Evolutionary conservation across 2,113 vertebrate genomes (phyloP), one percentile per base, ranked within the genome.

Genomic region (Thryonomys swinderianus): DNA sequence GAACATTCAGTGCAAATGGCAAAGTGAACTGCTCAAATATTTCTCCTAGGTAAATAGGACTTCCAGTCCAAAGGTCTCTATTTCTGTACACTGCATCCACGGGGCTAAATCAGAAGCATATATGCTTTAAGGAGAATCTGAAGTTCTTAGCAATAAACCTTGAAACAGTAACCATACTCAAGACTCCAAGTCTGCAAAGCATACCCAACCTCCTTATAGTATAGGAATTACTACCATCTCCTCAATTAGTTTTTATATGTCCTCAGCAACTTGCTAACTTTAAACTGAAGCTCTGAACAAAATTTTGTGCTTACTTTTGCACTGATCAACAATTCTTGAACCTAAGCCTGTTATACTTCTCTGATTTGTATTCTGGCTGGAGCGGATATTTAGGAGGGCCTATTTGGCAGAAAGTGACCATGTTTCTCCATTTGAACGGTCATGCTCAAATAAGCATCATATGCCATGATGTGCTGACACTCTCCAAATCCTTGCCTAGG

Each of bases 221-320:
- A 5, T 51, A 71, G 59, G 34, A 69, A 96, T 89, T 82, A 90
- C 6, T 59, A 34, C 12, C 34, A 94, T 59, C n/a, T 86, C 69
- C 74, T 88, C 59, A 81, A 86, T 78, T 87, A 66, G 37, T 88
- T 92, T 94, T 90, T 61, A 93, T 48, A 40, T 88, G 53, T 71
- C 7, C 78, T 48, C 6, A 55, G 5, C 37, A 93, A 93, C 55
- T 40, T 94, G 53, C 12, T 88, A 73, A 95, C 23, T 81, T 81
- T 88, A 8, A 94, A 32, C 71, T 91, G 71, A 92, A 88, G 37
- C 18, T 94, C 34, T 76, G 32, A 91, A 85, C 57, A 55, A 85
- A 95, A 92, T 27, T 32, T 14, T 71, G 45, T 42, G 25, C 20
- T 88, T 95, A 64, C n/a, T 18, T 94, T 80, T 88, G 32, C 64